Evolutionary conservation across 1,140 invertebrate genomes (phyloP), one percentile per base, ranked within the genome.

Genomic region (Oryctes rhinoceros): DNA sequence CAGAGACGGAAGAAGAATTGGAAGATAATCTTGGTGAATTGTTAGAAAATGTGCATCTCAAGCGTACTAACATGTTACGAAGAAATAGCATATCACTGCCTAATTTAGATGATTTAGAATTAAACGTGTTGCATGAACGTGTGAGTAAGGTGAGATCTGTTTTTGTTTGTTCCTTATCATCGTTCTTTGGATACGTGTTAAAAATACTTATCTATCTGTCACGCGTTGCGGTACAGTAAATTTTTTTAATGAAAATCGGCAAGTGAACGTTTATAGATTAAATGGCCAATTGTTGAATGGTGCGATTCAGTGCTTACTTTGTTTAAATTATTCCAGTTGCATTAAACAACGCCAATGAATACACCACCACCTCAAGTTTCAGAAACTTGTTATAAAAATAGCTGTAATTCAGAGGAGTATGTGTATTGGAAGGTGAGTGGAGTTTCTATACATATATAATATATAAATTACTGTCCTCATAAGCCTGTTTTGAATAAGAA

Each of bases 61-160:
- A 24, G 10, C 65, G 65, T 30, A 1, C 65, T 5, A 30, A 24
- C 18, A 67, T 67, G 65, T 35, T 24, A 18, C 35, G 85, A 75
- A 84, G 83, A 79, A 86, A 86, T 76, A 86, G 85, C 65, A 84
- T 86, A 20, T 86, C 85, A 0, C 76, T 86, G 18, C 85, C 85
- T 9, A 86, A 86, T 84, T 80, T 86, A 48, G 85, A 86, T 11
- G 84, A 85, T 78, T 76, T 86, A 7, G 77, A 85, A 53, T 48
- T 83, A 76, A 18, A 76, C n/a, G 13, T 76, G 37, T 39, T 67
- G 65, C 6, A 71, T 79, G 59, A 79, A 82, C 11, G 79, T 79
- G 15, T 49, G 81, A 76, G 81, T 84, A 78, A 81, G 80, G 65
- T 67, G 13, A 67, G n/a, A 13, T 67, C 30, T 76, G 30, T 76